phyloP scores from a whole-genome alignment of 1,140 invertebrate species.

The Aphelenchoides besseyi region DNA sequence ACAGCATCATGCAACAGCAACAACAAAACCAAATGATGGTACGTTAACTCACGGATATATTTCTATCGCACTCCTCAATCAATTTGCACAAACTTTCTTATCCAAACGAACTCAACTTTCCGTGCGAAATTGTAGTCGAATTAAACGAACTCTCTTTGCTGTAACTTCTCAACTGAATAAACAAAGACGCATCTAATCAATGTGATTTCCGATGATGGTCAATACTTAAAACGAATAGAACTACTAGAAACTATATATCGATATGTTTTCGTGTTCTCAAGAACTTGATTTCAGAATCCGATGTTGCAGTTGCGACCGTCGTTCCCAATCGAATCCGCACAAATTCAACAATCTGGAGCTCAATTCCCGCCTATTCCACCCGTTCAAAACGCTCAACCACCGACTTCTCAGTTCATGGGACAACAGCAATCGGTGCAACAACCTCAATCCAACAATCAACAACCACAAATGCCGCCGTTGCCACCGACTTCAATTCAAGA shows the following conservation, averaged over 20 bases:
- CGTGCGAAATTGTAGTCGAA: not conserved
- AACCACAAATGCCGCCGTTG: slow-evolving; percentile 17
- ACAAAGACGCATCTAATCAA: too few relatives aligned
- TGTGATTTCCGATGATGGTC: too few relatives aligned
- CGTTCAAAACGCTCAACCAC: not conserved
- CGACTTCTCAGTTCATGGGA: not conserved
- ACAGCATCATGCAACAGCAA: slow-evolving; percentile 25
- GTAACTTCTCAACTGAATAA: not conserved
- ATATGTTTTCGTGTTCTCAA: too few relatives aligned
- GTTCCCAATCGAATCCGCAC: slow-evolving; percentile 23
- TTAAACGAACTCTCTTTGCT: slow-evolving; percentile 1
- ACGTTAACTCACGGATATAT: not conserved
- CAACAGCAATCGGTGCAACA: slow-evolving; percentile 6
- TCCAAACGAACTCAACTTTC: not conserved
- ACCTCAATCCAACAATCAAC: not conserved
- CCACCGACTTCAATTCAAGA: slow-evolving; percentile 18
- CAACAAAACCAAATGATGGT: slow-evolving; percentile 17
- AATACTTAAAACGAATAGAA: too few relatives aligned
- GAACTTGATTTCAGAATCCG: slow-evolving; percentile 18
- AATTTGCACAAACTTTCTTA: not conserved
- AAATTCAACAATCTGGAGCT: not conserved
- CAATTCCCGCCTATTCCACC: not conserved
- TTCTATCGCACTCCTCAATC: not conserved
- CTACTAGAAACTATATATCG: too few relatives aligned
- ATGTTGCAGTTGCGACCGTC: slow-evolving; percentile 20